These are phyloP conservation scores for Montipora cactus DNA, from an alignment of 64 coral and sea anemone species.

Conservation along the genomic window DNA sequence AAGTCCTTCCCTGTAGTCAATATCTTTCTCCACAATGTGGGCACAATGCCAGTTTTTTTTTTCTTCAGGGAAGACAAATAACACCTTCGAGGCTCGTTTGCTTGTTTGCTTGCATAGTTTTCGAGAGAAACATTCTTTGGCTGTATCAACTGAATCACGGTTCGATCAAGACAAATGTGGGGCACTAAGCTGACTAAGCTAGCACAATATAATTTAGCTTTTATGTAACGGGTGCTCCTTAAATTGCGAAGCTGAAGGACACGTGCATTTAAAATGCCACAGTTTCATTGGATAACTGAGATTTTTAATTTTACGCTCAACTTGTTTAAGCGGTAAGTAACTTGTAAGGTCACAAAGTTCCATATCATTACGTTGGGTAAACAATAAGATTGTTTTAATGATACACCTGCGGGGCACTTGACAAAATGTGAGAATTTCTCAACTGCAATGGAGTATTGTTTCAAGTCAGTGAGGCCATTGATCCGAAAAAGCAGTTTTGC, in stretches of 20 bases:
- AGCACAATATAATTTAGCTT: not conserved
- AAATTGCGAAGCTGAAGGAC: not conserved
- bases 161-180: not conserved
- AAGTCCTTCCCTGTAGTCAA: not conserved
- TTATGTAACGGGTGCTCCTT: not conserved
- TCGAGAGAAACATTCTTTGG: not conserved
- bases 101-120: not conserved
- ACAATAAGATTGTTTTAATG: not conserved
- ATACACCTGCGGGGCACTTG: not conserved
- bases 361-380: not conserved
- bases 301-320: not conserved
- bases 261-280: not conserved
- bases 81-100: not conserved
- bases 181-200: not conserved
- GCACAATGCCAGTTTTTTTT: not conserved
- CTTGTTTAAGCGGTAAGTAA: not conserved
- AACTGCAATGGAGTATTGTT: not conserved
- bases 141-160: not conserved
- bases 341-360: not conserved
- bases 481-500: not conserved
- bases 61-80: not conserved
- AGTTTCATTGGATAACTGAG: not conserved
- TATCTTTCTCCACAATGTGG: not conserved
- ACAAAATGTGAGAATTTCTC: not conserved
- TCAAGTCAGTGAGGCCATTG: not conserved